Base-by-base conservation (phyloP, 1,140 invertebrate species). In the Bombus superbus region DNA sequence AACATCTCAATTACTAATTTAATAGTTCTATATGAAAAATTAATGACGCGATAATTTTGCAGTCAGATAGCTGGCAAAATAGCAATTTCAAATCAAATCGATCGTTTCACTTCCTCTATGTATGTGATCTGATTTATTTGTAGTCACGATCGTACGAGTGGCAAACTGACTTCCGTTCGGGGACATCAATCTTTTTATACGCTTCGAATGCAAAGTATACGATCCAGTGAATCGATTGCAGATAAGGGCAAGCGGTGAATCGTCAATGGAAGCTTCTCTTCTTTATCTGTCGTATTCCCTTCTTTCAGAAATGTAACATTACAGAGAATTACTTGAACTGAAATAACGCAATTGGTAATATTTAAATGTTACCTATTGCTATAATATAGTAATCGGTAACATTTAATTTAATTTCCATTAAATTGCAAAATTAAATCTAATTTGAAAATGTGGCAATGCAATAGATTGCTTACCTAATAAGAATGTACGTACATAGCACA, bases 121-220 rank as follows among this genome's bases (percentile, higher is more conserved):
- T 72, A 44, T 1, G 28, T 72, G 69, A 72, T 72, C 38, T n/a
- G 42, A 28, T 72, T 72, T 42, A 72, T 72, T 72, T 72, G 28
- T 44, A 72, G 40, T 6, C 40, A 72, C 40, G 69, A 44, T 72
- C 69, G 28, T 18, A 42, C 40, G 11, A 42, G 28, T 72, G 40
- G 69, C 13, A 44, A 72, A 72, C 28, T 42, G 40, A 72, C 69
- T 72, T 71, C 68, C 68, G 68, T 71, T 72, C 69, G 69, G 15
- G 4, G 28, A 72, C 40, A 72, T 72, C 40, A 42, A 72, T 72
- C 69, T 42, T 72, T 42, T 72, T 72, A 72, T 72, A 44, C 40
- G 40, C 40, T n/a, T 18, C 13, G 40, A 42, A 72, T 42, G 69
- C 40, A 72, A 72, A 72, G 13, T 42, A 28, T 42, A 38, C 42